A percentile compares a stretch with the other conserved stretches of the same genome.
These are phyloP conservation scores for Pandemis corylana DNA, from an alignment of 2,888 invertebrate species.

Conservation along the genomic window DNA sequence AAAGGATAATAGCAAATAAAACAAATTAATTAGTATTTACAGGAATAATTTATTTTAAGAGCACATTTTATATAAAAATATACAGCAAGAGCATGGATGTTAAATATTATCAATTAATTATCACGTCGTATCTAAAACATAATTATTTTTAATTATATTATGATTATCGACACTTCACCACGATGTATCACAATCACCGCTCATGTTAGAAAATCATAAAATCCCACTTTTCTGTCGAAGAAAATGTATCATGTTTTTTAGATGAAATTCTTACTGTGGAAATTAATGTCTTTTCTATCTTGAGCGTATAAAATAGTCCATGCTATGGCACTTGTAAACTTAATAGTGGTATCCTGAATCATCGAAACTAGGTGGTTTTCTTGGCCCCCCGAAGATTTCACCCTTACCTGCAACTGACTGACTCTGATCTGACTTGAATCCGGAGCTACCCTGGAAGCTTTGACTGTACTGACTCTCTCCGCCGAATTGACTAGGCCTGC, in stretches of 20 bases:
- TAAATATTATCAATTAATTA: slow-evolving; percentile 30
- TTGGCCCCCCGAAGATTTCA: slow-evolving; percentile 67
- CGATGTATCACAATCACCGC: slow-evolving; percentile 32
- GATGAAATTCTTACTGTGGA: background rate
- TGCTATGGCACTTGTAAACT: slow-evolving; percentile 48
- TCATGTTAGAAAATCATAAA: slow-evolving; percentile 10
- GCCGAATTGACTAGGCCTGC: slow-evolving; percentile 31
- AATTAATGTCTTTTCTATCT: slow-evolving; percentile 1
- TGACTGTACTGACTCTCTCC: slow-evolving; percentile 38
- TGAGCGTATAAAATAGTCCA: slow-evolving; percentile 6
- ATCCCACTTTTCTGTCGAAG: background rate
- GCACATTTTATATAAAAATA: slow-evolving; percentile 32
- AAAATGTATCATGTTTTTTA: background rate
- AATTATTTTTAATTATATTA: slow-evolving; percentile 28
- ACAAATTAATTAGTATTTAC: slow-evolving; percentile 29
- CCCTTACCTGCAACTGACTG: slow-evolving; percentile 57
- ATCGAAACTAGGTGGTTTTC: slow-evolving; percentile 71
- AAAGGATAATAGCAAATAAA: slow-evolving; percentile 10
- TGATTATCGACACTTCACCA: slow-evolving; percentile 25
- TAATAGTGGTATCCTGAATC: slow-evolving; percentile 76
- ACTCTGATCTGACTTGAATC: slow-evolving; percentile 43
- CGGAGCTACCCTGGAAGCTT: slow-evolving; percentile 48
- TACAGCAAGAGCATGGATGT: slow-evolving; percentile 20
- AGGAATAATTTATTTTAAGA: slow-evolving; percentile 41
- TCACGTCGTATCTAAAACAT: slow-evolving; percentile 27